A percentile compares a stretch with the other conserved stretches of the same genome.
Evolutionary conservation across 2,113 vertebrate species (phyloP).

Genomic region (Hydrochoerus hydrochaeris): DNA sequence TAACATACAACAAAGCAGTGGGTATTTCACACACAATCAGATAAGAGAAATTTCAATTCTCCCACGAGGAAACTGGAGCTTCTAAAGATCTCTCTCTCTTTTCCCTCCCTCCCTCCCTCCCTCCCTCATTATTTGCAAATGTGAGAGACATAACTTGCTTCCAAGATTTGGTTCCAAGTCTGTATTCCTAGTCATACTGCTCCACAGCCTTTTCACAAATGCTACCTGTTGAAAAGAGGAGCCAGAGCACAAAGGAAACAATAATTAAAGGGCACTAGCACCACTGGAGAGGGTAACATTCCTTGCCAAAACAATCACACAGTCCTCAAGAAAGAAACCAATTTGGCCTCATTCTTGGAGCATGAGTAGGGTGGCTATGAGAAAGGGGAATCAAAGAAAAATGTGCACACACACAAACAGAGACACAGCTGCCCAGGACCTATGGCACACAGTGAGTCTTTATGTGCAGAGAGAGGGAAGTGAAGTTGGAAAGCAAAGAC

Average conservation of each 20-base stretch:
- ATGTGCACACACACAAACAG: fast-evolving
- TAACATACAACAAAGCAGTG: neutral
- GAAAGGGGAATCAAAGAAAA: neutral
- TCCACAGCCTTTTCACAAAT: neutral
- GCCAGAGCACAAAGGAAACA: neutral
- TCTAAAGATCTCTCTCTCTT: neutral
- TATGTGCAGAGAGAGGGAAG: no score
- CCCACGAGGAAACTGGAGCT: neutral
- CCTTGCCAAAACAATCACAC: neutral
- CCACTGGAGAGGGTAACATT: neutral
- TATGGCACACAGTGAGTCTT: neutral
- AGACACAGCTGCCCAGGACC: fast-evolving
- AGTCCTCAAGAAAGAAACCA: neutral
- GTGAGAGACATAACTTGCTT: neutral
- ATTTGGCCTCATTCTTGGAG: neutral
- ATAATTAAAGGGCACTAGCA: neutral
- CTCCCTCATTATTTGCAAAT: neutral
- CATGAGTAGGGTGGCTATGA: neutral
- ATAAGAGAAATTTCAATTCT: neutral
- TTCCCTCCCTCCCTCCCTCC: no score
- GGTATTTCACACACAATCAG: neutral
- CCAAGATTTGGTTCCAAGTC: neutral
- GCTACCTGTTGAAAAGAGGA: neutral
- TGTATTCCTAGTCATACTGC: neutral
- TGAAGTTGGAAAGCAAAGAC: neutral